phyloP scores from a whole-genome alignment of 1,140 invertebrate genomes.

The Drosophila insularis region DNA sequence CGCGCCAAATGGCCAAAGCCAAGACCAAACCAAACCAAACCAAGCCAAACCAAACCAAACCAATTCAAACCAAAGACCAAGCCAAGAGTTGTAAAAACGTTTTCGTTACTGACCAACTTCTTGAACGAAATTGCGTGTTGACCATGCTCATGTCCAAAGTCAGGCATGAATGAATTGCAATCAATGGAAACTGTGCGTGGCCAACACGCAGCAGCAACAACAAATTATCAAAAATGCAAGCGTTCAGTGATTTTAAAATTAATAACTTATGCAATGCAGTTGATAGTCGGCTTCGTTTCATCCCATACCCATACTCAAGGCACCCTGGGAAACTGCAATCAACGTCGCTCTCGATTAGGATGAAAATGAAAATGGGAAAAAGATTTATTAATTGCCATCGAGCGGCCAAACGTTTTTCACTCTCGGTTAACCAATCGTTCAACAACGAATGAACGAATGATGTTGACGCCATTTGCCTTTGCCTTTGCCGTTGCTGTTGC shows the following conservation, averaged over 20 bases:
- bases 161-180: conserved; percentile 53
- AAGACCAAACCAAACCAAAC: conserved; percentile 15
- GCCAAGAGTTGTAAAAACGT: conserved; percentile 26
- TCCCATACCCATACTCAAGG: conserved; percentile 31
- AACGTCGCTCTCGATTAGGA: conserved; percentile 68
- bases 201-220: conserved; percentile 21
- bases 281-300: conserved; percentile 38
- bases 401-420: conserved; percentile 38
- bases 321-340: conserved; percentile 74
- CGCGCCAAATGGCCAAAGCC: conserved; percentile 55
- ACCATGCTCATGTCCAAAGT: conserved; percentile 13
- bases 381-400: conserved; percentile 74
- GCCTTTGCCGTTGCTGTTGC: conserved; percentile 45
- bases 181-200: conserved; percentile 36
- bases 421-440: conserved; percentile 52
- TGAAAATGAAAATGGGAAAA: conserved; percentile 9
- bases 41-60: conserved; percentile 6
- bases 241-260: conserved; percentile 58
- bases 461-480: conserved; percentile 43
- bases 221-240: conserved; percentile 50
- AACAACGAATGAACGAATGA: conserved; percentile 12
- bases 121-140: conserved; percentile 51
- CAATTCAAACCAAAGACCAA: too few species aligned
- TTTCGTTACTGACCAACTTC: conserved; percentile 45
- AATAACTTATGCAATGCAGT: conserved; percentile 55